Conservation (phyloP, 2,888 invertebrate species). For the Phaonia tiefii region DNA sequence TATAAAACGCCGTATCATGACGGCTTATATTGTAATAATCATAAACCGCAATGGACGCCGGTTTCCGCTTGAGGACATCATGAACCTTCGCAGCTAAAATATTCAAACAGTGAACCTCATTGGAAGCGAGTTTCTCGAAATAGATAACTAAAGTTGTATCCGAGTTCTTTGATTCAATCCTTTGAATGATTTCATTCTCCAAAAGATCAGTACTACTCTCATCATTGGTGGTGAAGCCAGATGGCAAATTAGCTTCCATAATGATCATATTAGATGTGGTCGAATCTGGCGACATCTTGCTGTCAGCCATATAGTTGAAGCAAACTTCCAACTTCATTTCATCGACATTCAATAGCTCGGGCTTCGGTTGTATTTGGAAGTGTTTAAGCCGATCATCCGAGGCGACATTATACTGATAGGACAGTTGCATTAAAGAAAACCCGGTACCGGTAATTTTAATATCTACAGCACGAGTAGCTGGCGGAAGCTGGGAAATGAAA, state of each 20-base stretch:
- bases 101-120: slow-evolving; percentile 1
- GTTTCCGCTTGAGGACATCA: not conserved
- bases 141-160: too few species aligned
- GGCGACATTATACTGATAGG: slow-evolving; percentile 91
- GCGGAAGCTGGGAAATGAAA: slow-evolving; percentile 71
- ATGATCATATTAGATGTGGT: not conserved
- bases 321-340: slow-evolving; percentile 32
- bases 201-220: not conserved
- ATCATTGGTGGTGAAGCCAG: not conserved
- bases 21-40: slow-evolving; percentile 35
- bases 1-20: not conserved
- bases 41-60: slow-evolving; percentile 25
- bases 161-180: slow-evolving; percentile 5
- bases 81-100: slow-evolving; percentile 1
- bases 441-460: slow-evolving; percentile 91
- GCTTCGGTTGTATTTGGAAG: too few species aligned
- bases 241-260: too few species aligned
- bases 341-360: not conserved
- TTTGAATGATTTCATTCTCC: slow-evolving; percentile 11
- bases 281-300: too few species aligned
- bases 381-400: too few species aligned
- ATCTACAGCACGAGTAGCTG: slow-evolving; percentile 83
- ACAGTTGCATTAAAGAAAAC: slow-evolving; percentile 88
- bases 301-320: slow-evolving; percentile 27
- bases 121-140: slow-evolving; percentile 2